Evolutionary conservation across 2,888 invertebrate species (phyloP).

Genomic region (Diadegma fenestrale): DNA sequence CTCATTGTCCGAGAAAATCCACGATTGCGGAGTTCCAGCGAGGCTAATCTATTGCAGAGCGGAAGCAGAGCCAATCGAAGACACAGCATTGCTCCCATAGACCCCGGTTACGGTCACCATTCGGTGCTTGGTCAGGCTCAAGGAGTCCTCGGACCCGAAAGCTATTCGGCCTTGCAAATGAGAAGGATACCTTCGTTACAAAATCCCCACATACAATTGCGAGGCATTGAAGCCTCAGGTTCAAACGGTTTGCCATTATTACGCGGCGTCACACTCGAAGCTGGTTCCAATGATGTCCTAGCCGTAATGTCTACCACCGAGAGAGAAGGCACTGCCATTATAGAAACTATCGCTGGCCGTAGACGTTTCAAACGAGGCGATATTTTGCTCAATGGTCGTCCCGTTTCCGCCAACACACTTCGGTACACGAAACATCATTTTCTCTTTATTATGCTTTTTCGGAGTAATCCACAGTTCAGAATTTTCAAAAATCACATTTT

Average conservation of each 20-base stretch:
- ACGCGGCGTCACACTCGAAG: constrained; percentile 91
- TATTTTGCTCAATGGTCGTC: constrained; percentile 94
- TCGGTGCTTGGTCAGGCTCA: constrained; percentile 70
- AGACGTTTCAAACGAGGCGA: constrained; percentile 89
- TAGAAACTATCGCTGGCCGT: constrained; percentile 93
- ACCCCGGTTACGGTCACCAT: constrained; percentile 78
- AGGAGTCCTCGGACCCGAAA: constrained; percentile 73
- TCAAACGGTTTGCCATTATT: constrained; percentile 69
- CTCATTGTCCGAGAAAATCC: constrained; percentile 78
- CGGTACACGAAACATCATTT: constrained; percentile 77
- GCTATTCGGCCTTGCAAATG: constrained; percentile 70
- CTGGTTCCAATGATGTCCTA: constrained; percentile 95
- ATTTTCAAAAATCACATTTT: neutral
- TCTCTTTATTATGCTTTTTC: constrained; percentile 10
- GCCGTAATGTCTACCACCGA: constrained; percentile 96
- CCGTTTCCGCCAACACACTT: constrained; percentile 90
- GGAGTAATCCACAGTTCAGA: neutral
- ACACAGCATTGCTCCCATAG: constrained; percentile 83
- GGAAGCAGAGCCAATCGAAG: constrained; percentile 76
- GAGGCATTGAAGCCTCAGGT: constrained; percentile 79
- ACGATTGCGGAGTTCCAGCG: constrained; percentile 89
- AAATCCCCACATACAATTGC: constrained; percentile 82
- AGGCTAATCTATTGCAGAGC: constrained; percentile 91
- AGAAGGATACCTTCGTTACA: constrained; percentile 73
- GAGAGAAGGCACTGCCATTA: constrained; percentile 93